A percentile compares a stretch with the other conserved stretches of the same genome.
Conservation (phyloP, 2,888 invertebrate genomes). For the Luperina testacea region DNA sequence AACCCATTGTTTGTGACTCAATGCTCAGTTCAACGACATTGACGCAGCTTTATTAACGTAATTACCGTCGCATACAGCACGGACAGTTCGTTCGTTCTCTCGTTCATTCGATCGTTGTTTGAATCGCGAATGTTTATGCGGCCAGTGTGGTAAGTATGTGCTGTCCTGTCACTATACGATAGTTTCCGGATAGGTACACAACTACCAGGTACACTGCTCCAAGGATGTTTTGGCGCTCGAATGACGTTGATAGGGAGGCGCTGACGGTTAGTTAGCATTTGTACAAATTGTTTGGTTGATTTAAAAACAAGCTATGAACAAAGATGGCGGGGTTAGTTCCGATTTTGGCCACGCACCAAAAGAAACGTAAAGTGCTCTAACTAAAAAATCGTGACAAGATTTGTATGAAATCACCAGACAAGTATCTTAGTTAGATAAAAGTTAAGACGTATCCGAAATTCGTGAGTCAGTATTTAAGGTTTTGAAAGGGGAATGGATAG, state of each 20-base stretch:
- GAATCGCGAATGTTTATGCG: slow-evolving; percentile 20
- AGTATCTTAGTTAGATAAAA: not conserved
- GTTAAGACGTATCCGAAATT: not conserved
- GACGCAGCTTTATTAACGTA: slow-evolving; percentile 63
- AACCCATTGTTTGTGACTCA: slow-evolving; percentile 55
- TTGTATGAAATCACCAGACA: not conserved
- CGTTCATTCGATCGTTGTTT: slow-evolving; percentile 42
- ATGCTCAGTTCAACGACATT: slow-evolving; percentile 64
- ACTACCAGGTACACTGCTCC: too few species aligned
- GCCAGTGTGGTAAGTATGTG: not conserved
- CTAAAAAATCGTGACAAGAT: not conserved
- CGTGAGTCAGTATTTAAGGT: not conserved
- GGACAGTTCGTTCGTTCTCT: slow-evolving; percentile 58
- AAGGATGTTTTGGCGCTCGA: not conserved
- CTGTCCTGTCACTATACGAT: not conserved
- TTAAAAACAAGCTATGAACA: too few species aligned
- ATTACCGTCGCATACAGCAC: slow-evolving; percentile 51
- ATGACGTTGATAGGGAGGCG: not conserved
- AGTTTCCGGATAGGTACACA: not conserved
- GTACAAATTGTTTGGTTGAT: not conserved
- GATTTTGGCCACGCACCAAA: not conserved
- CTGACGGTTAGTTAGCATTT: not conserved
- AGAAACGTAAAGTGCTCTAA: not conserved
- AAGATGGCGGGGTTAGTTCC: not conserved
- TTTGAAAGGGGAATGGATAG: too few species aligned